These are phyloP conservation scores for Corythoichthys intestinalis DNA, from an alignment of 2,113 vertebrate species.

Conservation along the genomic window DNA sequence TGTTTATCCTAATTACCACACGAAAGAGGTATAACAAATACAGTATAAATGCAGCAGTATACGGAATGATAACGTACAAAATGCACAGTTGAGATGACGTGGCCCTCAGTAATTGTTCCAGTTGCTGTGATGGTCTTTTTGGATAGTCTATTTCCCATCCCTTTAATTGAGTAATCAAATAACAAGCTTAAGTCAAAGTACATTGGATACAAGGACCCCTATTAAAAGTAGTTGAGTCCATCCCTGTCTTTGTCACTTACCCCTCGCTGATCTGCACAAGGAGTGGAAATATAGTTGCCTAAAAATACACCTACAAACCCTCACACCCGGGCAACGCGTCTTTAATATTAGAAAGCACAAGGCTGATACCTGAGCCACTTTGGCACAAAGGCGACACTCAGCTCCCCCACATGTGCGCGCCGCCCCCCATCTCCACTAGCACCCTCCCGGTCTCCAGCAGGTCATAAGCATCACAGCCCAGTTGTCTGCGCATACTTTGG, in stretches of 20 bases:
- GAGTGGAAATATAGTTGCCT: slow-evolving; percentile 72
- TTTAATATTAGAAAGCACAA: slow-evolving; percentile 71
- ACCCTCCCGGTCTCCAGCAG: slow-evolving; percentile 8
- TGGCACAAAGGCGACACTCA: slow-evolving; percentile 6
- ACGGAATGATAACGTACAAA: no score
- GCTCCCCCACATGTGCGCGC: not conserved
- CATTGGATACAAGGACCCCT: no score
- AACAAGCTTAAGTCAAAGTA: no score
- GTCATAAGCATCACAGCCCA: slow-evolving; percentile 55
- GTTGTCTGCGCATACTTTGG: slow-evolving; percentile 45
- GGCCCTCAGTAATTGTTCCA: no score
- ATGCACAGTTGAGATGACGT: no score
- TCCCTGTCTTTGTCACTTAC: slow-evolving; percentile 2
- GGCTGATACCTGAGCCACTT: slow-evolving; percentile 58
- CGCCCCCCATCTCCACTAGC: slow-evolving; percentile 25
- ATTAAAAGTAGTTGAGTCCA: not conserved
- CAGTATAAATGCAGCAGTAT: no score
- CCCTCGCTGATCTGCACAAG: slow-evolving; percentile 59
- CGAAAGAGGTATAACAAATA: no score
- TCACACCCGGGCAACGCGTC: slow-evolving; percentile 35
- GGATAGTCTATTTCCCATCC: no score
- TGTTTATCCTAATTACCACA: no score
- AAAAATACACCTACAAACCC: slow-evolving; percentile 64
- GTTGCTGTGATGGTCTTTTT: no score
- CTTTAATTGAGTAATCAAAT: no score